Base-by-base conservation (phyloP, 1,140 invertebrate genomes). In the Drosophila tsacasi region DNA sequence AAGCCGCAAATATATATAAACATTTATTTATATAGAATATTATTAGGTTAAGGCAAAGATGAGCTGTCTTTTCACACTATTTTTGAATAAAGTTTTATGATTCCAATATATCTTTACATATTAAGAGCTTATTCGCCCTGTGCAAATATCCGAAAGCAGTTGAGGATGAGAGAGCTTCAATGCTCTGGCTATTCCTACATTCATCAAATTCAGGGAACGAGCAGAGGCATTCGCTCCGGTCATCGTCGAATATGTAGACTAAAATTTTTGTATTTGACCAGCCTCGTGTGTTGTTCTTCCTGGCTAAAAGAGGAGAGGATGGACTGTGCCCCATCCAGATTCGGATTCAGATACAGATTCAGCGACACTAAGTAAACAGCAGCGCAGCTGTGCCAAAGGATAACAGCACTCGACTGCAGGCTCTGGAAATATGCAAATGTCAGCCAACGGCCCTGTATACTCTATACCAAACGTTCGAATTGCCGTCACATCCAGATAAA, bases 321-420 rank as follows among this genome's bases (percentile, higher is more conserved):
- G 27, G 15, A 46, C 15, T 40, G 35, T 40, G 27, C 35, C 67
- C 12, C 42, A 64, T 64, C 21, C 65, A 27, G 42, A 64, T 58
- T 37, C 71, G 55, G 65, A 64, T 59, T 78, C 58, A 59, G 67
- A 69, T 82, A 61, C 69, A 77, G 83, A 89, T 87, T 87, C 84
- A 54, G 84, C 84, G 84, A 87, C 84, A 87, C 84, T 87, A 87
- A 87, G 84, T 87, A 87, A 87, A 87, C 84, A 87, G 63, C 59
- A 72, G 73, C 61, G 67, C 83, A 87, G 84, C 84, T 87, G 84
- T 81, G 84, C 77, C 82, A 76, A 79, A 89, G 83, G 76, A 87
- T 78, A 83, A 78, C 84, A 83, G 74, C 58, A 77, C 60, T 68
- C 46, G 55, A 61, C 79, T 71, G 76, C 79, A 72, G 83, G 83